phyloP scores from a whole-genome alignment of 2,888 invertebrate genomes.

The Dolichomitus sp. region DNA sequence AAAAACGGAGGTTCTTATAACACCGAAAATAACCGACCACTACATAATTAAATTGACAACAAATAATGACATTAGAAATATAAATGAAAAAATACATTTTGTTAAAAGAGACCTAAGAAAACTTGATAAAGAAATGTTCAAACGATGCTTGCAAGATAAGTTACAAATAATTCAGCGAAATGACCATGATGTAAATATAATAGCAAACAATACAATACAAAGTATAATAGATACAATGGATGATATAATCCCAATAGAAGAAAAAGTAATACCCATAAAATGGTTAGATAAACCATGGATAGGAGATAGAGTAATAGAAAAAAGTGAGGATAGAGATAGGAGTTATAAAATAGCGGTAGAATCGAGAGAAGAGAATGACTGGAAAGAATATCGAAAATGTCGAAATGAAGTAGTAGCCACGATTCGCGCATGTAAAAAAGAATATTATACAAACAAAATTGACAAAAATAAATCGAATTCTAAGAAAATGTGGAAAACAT shows the following conservation, averaged over 20 bases:
- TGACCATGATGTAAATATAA: neutral
- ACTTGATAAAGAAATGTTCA: too few species aligned
- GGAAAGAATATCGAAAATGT: neutral
- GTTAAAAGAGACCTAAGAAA: too few species aligned
- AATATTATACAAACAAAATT: constrained; percentile 39
- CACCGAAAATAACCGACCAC: constrained; percentile 45
- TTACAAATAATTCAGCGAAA: too few species aligned
- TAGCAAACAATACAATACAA: neutral
- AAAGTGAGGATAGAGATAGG: constrained; percentile 1
- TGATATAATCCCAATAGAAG: neutral
- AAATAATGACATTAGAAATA: too few species aligned
- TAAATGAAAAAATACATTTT: too few species aligned
- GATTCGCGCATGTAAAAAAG: constrained; percentile 28
- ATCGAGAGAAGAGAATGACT: too few species aligned
- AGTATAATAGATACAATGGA: neutral
- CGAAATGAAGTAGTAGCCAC: constrained; percentile 22
- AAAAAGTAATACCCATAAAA: neutral
- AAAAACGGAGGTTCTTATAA: neutral
- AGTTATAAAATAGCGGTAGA: too few species aligned
- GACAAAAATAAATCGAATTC: constrained; percentile 25
- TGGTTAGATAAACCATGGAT: constrained; percentile 24
- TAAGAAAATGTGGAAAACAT: constrained; percentile 43
- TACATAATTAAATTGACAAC: constrained; percentile 1
- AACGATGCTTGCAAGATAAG: too few species aligned
- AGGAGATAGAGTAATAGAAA: neutral